phyloP scores from a whole-genome alignment of 1,140 invertebrate genomes.

The Nasonia vitripennis region DNA sequence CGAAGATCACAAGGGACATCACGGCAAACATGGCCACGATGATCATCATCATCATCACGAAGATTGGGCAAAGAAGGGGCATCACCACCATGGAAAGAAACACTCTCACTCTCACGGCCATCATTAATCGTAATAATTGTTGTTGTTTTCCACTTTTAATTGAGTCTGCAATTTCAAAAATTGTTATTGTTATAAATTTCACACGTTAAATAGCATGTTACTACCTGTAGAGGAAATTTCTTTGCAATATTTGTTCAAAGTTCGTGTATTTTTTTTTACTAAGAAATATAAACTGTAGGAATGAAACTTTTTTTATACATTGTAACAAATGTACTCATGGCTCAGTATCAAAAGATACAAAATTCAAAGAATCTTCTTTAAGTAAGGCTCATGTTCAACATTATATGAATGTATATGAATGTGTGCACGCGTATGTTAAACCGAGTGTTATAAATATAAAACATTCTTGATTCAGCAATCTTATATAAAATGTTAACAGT shows the following conservation, averaged over 20 bases:
- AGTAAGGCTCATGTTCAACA: not conserved
- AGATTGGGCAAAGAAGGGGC: constrained; percentile 39
- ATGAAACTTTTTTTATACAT: constrained; percentile 19
- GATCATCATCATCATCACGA: constrained; percentile 40
- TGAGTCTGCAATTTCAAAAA: constrained; percentile 7
- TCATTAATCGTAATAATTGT: constrained; percentile 22
- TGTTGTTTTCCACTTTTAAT: not conserved
- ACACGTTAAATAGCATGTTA: not conserved
- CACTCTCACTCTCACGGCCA: constrained; percentile 19
- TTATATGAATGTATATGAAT: constrained; percentile 12
- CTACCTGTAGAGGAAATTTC: not conserved
- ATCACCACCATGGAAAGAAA: constrained; percentile 45
- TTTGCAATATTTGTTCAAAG: constrained; percentile 2
- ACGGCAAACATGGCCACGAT: constrained; percentile 45
- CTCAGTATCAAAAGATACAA: constrained; percentile 18
- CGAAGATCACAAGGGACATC: constrained; percentile 42
- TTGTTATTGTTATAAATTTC: constrained; percentile 27
- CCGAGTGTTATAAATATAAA: not conserved
- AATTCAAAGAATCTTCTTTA: constrained; percentile 1
- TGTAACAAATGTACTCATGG: not conserved
- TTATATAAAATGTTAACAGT: not conserved
- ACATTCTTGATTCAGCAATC: constrained; percentile 4
- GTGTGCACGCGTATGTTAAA: constrained; percentile 11
- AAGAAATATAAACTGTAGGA: not conserved
- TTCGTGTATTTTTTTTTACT: not conserved